Evolutionary conservation across 2,113 vertebrate species (phyloP).

Genomic region (Alces alces): DNA sequence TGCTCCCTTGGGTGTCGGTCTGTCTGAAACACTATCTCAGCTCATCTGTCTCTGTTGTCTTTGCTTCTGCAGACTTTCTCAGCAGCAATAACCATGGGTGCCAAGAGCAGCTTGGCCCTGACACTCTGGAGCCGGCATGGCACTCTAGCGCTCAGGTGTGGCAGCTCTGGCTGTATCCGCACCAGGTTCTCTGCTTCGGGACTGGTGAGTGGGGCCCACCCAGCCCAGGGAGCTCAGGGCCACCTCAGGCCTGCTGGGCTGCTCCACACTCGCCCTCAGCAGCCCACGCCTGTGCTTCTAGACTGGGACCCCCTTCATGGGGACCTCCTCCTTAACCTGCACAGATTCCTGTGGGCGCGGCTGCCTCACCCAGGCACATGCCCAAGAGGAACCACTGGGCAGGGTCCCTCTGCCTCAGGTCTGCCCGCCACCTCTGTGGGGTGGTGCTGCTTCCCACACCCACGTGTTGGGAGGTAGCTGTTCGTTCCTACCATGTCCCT

Average conservation of each 20-base stretch:
- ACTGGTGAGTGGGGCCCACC: background rate
- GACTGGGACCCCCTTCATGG: background rate
- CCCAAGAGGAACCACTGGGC: background rate
- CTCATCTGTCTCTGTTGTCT: background rate
- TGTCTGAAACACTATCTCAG: background rate
- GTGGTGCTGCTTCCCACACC: background rate
- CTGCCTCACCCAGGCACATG: background rate
- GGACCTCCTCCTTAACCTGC: background rate
- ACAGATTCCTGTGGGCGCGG: background rate
- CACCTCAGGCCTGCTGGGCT: no score
- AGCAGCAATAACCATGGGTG: background rate
- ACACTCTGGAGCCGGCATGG: no score
- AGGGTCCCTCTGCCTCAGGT: background rate
- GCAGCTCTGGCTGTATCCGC: background rate
- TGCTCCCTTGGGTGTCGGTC: background rate
- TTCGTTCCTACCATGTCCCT: background rate
- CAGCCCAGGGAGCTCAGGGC: background rate
- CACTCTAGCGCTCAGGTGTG: background rate
- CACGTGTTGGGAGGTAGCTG: background rate
- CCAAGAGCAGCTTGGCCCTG: background rate
- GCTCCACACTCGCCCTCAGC: background rate
- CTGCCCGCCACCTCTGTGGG: background rate
- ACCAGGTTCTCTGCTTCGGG: background rate
- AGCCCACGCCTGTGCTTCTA: fast-evolving
- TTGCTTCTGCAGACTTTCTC: background rate